A percentile compares a stretch with the other conserved stretches of the same genome.
Evolutionary conservation across 1,140 invertebrate species (phyloP).

Genomic region (Diplogasteroides magnus): DNA sequence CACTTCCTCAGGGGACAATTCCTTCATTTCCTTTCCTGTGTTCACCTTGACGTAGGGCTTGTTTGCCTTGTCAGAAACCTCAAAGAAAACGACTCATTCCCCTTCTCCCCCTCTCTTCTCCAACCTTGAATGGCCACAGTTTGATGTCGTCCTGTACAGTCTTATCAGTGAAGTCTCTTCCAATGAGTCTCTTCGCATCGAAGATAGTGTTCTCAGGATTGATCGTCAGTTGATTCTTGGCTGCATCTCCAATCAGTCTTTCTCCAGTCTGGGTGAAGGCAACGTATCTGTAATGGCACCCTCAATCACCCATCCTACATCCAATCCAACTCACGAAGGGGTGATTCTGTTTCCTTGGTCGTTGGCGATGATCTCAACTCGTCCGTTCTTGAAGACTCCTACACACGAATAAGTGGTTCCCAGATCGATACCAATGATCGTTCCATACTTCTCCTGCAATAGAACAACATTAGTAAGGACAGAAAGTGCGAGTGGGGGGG

Average conservation of each 20-base stretch:
- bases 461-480: not conserved
- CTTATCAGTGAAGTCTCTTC: conserved; percentile 66
- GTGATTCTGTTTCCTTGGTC: conserved; percentile 85
- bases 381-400: conserved; percentile 66
- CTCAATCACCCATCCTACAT: not conserved
- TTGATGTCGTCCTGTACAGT: conserved; percentile 73
- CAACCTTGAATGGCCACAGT: conserved; percentile 69
- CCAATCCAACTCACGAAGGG: conserved; percentile 61
- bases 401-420: conserved; percentile 92
- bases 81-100: conserved; percentile 15
- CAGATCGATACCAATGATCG: conserved; percentile 79
- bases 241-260: conserved; percentile 73
- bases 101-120: not conserved
- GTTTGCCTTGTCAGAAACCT: conserved; percentile 51
- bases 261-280: conserved; percentile 79
- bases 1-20: conserved; percentile 56
- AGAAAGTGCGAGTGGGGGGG: not conserved
- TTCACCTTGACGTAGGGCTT: conserved; percentile 54
- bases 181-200: conserved; percentile 65
- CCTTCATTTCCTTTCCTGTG: conserved; percentile 44
- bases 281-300: conserved; percentile 63
- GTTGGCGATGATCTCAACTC: conserved; percentile 85
- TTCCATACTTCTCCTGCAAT: conserved; percentile 54
- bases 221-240: conserved; percentile 68
- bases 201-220: conserved; percentile 94